Conservation (phyloP, 2,797 vertebrate genomes). For the Epinephelus awoara region DNA sequence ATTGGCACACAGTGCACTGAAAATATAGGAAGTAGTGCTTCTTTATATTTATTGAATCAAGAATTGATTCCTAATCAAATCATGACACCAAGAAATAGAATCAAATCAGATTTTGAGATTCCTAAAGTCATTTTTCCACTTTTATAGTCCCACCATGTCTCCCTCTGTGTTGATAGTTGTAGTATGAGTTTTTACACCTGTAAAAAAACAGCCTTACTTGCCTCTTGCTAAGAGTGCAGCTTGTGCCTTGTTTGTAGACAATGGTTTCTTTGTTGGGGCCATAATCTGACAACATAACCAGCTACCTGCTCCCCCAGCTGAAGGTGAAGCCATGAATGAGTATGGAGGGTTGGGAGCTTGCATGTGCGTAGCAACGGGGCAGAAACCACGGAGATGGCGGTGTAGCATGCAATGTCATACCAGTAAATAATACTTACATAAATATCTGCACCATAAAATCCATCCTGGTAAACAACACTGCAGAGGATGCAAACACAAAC, state of each 20-base stretch:
- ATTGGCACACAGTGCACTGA: neutral
- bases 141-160: neutral
- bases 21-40: neutral
- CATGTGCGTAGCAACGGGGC: conserved; percentile 37
- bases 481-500: conserved; percentile 91
- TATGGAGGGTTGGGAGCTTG: conserved; percentile 20
- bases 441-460: conserved; percentile 99
- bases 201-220: neutral
- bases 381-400: conserved; percentile 54
- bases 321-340: conserved; percentile 18
- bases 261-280: neutral
- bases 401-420: conserved; percentile 72
- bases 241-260: neutral
- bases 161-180: neutral
- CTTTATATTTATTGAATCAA: neutral
- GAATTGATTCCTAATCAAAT: conserved; percentile 2
- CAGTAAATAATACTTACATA: conserved; percentile 94
- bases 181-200: neutral
- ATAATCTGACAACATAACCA: neutral
- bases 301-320: conserved; percentile 2
- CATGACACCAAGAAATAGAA: neutral
- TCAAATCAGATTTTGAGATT: neutral
- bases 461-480: conserved; percentile 99
- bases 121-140: neutral
- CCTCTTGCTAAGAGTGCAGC: neutral